Evolutionary conservation across 1,140 invertebrate species (phyloP), one percentile per base, ranked within the genome.

Genomic region (Euura lappo): DNA sequence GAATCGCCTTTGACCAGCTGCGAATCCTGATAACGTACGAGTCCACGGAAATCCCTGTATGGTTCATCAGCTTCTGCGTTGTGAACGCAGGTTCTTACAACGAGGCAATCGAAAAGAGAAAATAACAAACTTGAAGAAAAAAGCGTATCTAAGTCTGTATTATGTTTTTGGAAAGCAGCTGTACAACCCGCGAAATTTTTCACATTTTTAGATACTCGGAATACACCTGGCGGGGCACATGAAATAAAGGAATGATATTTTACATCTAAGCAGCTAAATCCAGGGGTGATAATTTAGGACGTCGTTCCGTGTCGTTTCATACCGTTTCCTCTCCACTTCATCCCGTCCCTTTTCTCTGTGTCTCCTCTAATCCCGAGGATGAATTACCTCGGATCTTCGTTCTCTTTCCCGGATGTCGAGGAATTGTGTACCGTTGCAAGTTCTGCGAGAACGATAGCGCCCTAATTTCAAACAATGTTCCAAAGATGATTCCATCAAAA

Each of bases 301-400:
- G 71, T 70, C 73, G 72, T 76, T 74, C 72, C 60, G 73, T 73
- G 3, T n/a, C 51, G 51, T 60, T 60, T 60, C 51, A n/a, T 60
- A 60, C 51, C 3, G 51, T 60, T 60, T 60, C 51, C 51, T 60
- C 28, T 60, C 51, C 8, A 3, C 51, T 60, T 0, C 51, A 60
- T 60, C 51, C 51, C 8, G 8, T 8, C 51, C 51, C 51, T 60
- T 60, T 60, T 60, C 51, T 60, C 13, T 60, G 51, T 60, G 51
- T 60, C 51, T 6, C 6, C 51, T 60, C 78, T 83, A 80, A 83
- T 83, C 81, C 76, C 51, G 64, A 71, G 70, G 68, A 79, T 80
- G 80, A 81, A 81, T 81, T 83, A 81, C 81, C 72, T 77, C 74
- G 72, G 74, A 76, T 28, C 28, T 28, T 28, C 75, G 79, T 82